Percentiles rank a stretch among this genome's conserved stretches.
Conservation (phyloP, 2,113 vertebrate species). For the Saguinus imperator region DNA sequence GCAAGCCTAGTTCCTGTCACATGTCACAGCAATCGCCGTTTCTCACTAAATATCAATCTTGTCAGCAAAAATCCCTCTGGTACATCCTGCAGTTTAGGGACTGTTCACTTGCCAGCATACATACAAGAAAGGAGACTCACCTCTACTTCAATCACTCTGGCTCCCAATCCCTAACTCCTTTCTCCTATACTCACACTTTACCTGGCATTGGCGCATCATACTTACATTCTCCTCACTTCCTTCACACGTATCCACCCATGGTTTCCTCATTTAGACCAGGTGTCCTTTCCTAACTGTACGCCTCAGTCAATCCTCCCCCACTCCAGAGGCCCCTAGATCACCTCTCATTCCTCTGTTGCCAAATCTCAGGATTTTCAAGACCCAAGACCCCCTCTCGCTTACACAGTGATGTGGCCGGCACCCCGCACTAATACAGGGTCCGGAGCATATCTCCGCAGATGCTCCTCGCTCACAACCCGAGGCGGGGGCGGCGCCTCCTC, state of each 20-base stretch:
- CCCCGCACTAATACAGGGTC: conserved; percentile 97
- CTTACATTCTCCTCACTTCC: neutral
- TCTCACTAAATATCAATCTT: conserved; percentile 50
- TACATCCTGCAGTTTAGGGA: conserved; percentile 63
- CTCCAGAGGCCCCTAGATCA: neutral
- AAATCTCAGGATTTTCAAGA: conserved; percentile 24
- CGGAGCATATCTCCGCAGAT: conserved; percentile 91
- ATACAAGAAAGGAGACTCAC: neutral
- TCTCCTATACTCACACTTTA: neutral
- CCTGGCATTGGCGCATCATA: neutral
- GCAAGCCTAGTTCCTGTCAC: conserved; percentile 39
- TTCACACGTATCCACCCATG: neutral
- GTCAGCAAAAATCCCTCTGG: conserved; percentile 21
- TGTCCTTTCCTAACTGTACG: neutral
- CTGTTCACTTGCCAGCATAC: conserved; percentile 14
- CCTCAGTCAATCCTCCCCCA: conserved; percentile 37
- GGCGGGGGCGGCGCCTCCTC: conserved; percentile 89
- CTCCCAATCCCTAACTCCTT: neutral
- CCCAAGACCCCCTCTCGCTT: conserved; percentile 82
- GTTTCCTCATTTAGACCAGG: conserved; percentile 13
- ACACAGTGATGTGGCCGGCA: conserved; percentile 98
- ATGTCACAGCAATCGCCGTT: conserved; percentile 19
- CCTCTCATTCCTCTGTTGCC: neutral
- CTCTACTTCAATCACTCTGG: neutral
- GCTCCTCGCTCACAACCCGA: conserved; percentile 92